Percentiles rank a stretch among this genome's conserved stretches.
phyloP scores from a whole-genome alignment of 92 coral and sea anemone species.

The Parazoanthus swiftii region DNA sequence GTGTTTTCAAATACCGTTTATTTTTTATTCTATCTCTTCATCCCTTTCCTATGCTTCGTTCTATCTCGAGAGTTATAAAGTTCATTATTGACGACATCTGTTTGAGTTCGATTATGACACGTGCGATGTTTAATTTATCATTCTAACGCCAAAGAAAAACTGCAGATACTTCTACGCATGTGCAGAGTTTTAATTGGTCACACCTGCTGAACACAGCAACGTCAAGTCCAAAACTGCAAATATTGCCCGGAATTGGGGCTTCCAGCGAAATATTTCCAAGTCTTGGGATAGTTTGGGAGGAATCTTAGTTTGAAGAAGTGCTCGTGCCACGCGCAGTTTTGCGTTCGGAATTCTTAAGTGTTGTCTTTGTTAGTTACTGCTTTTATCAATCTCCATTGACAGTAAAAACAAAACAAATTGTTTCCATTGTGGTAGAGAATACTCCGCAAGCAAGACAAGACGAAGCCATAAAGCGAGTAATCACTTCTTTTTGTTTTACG shows the following conservation, averaged over 20 bases:
- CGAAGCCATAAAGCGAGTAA: constrained; percentile 29
- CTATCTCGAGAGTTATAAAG: constrained; percentile 31
- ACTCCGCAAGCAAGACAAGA: constrained; percentile 6
- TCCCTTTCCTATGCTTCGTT: constrained; percentile 1
- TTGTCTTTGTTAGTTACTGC: constrained; percentile 12
- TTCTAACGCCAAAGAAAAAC: constrained; percentile 26
- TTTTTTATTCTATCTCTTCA: not conserved
- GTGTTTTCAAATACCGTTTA: not conserved
- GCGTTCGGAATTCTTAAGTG: constrained; percentile 25
- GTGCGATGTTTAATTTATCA: constrained; percentile 72
- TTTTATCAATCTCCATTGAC: constrained; percentile 34
- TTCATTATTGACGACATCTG: constrained; percentile 85
- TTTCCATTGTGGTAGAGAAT: constrained; percentile 39
- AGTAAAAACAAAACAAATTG: constrained; percentile 34
- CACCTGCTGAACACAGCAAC: constrained; percentile 96
- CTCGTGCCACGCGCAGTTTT: constrained; percentile 13
- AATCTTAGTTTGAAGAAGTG: not conserved
- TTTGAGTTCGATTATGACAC: constrained; percentile 56
- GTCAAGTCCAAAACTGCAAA: constrained; percentile 32
- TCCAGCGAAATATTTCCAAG: not conserved
- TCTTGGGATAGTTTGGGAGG: not conserved
- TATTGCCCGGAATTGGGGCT: constrained; percentile 10
- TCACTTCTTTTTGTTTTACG: constrained; percentile 36
- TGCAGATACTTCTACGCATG: constrained; percentile 58
- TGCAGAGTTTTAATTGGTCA: constrained; percentile 50